Evolutionary conservation across 2,113 vertebrate genomes (phyloP).

Genomic region (Varanus komodoensis): DNA sequence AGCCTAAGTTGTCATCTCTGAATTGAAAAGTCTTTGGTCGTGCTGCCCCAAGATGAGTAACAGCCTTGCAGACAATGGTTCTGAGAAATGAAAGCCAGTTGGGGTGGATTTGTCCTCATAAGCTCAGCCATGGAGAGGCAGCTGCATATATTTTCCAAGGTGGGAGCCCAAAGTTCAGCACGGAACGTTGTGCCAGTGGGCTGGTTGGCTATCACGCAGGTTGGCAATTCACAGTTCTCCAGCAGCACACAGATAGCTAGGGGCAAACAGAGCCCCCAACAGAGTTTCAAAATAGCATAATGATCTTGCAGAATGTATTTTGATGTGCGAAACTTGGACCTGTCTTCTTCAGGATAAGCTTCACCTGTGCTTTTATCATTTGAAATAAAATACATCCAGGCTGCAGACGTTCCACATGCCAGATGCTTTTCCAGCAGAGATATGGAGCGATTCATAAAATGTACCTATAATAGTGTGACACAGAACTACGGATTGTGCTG

Average conservation of each 20-base stretch:
- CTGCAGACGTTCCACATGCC: constrained; percentile 14
- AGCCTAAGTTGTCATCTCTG: background rate
- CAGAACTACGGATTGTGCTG: constrained; percentile 54
- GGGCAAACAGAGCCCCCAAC: too few relatives aligned
- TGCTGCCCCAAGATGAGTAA: background rate
- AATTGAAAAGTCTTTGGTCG: background rate
- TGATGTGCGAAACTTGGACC: background rate
- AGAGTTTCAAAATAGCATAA: background rate
- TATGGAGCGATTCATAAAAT: constrained; percentile 64
- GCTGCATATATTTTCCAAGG: background rate
- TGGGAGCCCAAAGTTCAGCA: background rate
- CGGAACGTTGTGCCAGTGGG: background rate
- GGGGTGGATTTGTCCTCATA: too few relatives aligned
- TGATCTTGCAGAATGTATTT: too few relatives aligned
- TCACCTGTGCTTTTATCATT: background rate
- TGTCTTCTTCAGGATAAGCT: background rate
- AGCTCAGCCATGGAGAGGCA: background rate
- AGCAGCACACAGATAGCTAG: background rate
- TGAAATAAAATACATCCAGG: background rate
- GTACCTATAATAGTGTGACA: constrained; percentile 36
- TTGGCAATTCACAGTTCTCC: background rate
- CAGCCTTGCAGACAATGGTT: background rate
- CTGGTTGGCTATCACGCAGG: too few relatives aligned
- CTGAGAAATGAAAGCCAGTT: background rate
- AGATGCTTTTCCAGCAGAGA: constrained; percentile 44